Percentiles rank a stretch among this genome's conserved stretches.
These are phyloP conservation scores for Gryllus longicercus DNA, from an alignment of 2,888 invertebrate genomes.

Conservation along the genomic window DNA sequence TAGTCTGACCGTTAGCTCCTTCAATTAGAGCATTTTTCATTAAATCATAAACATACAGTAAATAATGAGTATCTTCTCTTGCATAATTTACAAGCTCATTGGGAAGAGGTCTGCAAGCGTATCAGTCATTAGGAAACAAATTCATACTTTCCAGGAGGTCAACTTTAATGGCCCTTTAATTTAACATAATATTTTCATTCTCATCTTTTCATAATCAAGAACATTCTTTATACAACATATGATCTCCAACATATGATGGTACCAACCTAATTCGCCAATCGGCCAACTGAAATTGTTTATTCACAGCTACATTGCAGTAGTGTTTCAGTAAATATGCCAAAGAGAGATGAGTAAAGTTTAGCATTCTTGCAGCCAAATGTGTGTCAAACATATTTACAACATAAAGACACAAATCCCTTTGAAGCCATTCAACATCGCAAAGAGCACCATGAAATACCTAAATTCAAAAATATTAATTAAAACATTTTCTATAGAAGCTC, in stretches of 20 bases:
- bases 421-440: slow-evolving; percentile 86
- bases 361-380: slow-evolving; percentile 74
- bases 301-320: slow-evolving; percentile 73
- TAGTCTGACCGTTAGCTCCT: slow-evolving; percentile 59
- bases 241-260: background rate
- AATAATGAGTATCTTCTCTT: slow-evolving; percentile 89
- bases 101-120: slow-evolving; percentile 67
- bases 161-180: too few relatives aligned
- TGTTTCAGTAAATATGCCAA: slow-evolving; percentile 72
- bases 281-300: slow-evolving; percentile 90
- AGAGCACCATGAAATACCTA: slow-evolving; percentile 91
- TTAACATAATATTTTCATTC: too few relatives aligned
- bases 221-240: too few relatives aligned
- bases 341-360: slow-evolving; percentile 68
- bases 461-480: slow-evolving; percentile 24
- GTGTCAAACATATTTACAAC: slow-evolving; percentile 98
- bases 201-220: too few relatives aligned
- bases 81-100: slow-evolving; percentile 80
- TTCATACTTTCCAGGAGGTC: too few relatives aligned
- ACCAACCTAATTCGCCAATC: slow-evolving; percentile 84
- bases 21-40: slow-evolving; percentile 72
- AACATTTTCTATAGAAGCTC: background rate
- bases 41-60: slow-evolving; percentile 82
- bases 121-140: too few relatives aligned
- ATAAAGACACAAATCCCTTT: slow-evolving; percentile 91